Percentiles rank a stretch among this genome's conserved stretches.
Evolutionary conservation across 2,113 vertebrate species (phyloP).

Genomic region (Plotosus lineatus): DNA sequence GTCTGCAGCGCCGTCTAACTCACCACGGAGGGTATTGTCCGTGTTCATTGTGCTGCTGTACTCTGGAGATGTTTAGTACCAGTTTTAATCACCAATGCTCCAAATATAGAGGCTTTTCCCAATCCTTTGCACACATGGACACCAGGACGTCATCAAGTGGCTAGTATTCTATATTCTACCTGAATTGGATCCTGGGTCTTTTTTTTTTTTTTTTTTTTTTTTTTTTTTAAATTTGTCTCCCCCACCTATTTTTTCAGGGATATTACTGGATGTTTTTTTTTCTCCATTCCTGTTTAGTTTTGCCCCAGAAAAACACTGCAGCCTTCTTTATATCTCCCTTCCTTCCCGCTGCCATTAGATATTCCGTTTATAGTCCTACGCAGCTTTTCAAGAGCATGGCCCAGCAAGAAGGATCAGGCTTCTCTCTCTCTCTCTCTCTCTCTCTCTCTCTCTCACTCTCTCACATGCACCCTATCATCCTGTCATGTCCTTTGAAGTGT

Average conservation of each 20-base stretch:
- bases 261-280: background rate
- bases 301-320: conserved; percentile 31
- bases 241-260: no score
- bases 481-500: conserved; percentile 78
- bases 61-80: background rate
- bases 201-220: background rate
- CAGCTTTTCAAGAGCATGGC: conserved; percentile 68
- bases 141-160: background rate
- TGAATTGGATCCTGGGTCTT: conserved; percentile 1
- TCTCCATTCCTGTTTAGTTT: background rate
- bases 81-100: background rate
- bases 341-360: conserved; percentile 73
- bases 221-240: background rate
- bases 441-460: background rate
- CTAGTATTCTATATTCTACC: background rate
- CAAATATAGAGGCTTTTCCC: background rate
- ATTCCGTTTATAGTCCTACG: conserved; percentile 80
- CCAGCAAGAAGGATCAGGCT: conserved; percentile 73
- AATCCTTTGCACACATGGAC: background rate
- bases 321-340: conserved; percentile 63
- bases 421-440: background rate
- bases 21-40: background rate
- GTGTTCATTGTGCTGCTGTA: background rate
- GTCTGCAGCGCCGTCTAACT: conserved; percentile 30
- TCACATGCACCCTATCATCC: conserved; percentile 61